These are phyloP conservation scores for Perca flavescens DNA, from an alignment of 2,113 vertebrate species.

Conservation along the genomic window DNA sequence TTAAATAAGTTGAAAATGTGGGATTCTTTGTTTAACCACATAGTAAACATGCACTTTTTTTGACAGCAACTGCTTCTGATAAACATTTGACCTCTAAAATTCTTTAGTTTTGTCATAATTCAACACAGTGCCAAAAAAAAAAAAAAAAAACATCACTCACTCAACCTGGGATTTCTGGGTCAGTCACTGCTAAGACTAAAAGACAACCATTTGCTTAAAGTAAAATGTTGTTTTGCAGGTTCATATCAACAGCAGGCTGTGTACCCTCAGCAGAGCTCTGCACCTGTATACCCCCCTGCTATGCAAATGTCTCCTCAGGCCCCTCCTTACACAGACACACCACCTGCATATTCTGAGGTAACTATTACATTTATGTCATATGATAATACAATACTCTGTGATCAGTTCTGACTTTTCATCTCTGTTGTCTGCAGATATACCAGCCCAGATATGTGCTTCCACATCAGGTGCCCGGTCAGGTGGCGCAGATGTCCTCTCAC, in stretches of 20 bases:
- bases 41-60: neutral
- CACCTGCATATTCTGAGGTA: constrained; percentile 96
- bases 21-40: neutral
- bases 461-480: constrained; percentile 86
- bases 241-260: constrained; percentile 90
- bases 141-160: neutral
- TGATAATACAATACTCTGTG: neutral
- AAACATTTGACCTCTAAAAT: neutral
- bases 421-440: constrained; percentile 88
- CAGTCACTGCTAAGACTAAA: neutral
- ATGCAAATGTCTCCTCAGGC: constrained; percentile 92
- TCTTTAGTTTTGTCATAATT: neutral
- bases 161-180: neutral
- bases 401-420: neutral
- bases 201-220: neutral
- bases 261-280: constrained; percentile 89
- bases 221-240: constrained; percentile 80
- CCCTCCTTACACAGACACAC: constrained; percentile 92
- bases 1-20: neutral
- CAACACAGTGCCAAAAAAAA: too few relatives aligned
- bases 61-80: neutral
- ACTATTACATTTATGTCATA: neutral
- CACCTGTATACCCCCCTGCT: constrained; percentile 90
- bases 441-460: constrained; percentile 94
- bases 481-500: constrained; percentile 90